Base-by-base conservation (phyloP, 2,113 vertebrate species). In the Ibidorhyncha struthersii region DNA sequence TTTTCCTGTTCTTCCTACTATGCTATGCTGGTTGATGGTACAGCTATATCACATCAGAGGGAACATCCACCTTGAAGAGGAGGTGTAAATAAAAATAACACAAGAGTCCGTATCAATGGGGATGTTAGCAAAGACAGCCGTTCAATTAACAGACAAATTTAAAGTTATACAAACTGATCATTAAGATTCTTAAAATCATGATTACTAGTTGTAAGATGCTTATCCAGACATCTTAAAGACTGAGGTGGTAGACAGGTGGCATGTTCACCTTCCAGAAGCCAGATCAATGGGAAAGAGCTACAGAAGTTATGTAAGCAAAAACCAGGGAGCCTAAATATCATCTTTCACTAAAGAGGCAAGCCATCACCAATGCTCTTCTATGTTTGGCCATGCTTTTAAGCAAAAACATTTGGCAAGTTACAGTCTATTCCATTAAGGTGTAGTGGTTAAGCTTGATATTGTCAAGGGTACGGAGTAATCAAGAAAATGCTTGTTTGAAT, bases 391-490 rank as follows among this genome's bases (percentile, higher is more conserved):
- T 12, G 70, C 61, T 92, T 83, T 65, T 74, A 90, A 66, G 58
- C 38, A 81, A 86, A 67, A 92, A 47, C 10, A 36, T 50, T 63
- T 52, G 29, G 41, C 52, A 90, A 21, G 62, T 95, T 81, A 63
- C 32, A 74, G 14, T 56, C 47, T 79, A 40, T 55, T 89, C 56
- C 92, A 94, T 74, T 94, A 90, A 94, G 65, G 55, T 52, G 61
- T 45, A 69, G 59, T 38, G 20, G 76, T 89, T 93, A 92, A 89
- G 52, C n/a, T 45, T 63, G 32, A 66, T 88, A 93, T 43, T 71
- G 49, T 81, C 82, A 93, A 83, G 82, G 86, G 88, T 62, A 80
- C 58, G 9, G 43, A 86, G 69, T 76, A 95, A 96, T 91, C 63
- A 94, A 82, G 89, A 62, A 95, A 90, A 86, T 49, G 40, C 21